A percentile compares a stretch with the other conserved stretches of the same genome.
Conservation (phyloP, 2,797 vertebrate genomes). For the Acrossocheilus fasciatus region DNA sequence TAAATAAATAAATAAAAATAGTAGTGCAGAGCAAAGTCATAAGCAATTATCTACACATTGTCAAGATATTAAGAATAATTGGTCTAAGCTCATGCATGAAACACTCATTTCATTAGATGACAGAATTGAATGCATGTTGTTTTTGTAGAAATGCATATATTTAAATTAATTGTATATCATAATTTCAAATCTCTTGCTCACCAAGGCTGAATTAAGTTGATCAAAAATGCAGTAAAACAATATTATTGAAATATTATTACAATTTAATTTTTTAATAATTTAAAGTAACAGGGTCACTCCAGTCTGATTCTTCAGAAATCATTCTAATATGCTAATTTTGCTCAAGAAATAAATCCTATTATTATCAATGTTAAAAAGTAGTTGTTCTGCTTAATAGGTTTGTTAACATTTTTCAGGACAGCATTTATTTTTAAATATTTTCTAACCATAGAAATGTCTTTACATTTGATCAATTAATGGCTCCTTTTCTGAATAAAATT, state of each 20-base stretch:
- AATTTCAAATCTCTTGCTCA: not conserved
- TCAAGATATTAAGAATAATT: not conserved
- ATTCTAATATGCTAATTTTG: not conserved
- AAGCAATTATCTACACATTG: not conserved
- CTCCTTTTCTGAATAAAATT: not conserved
- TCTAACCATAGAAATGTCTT: not conserved
- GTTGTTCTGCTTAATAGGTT: not conserved
- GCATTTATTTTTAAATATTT: not conserved
- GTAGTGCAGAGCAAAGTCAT: not conserved
- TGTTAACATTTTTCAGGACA: not conserved
- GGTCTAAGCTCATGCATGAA: not conserved
- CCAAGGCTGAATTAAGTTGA: not conserved
- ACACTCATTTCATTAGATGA: not conserved
- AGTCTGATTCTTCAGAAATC: not conserved
- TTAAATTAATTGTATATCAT: not conserved
- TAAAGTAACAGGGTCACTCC: not conserved
- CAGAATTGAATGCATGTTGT: not conserved
- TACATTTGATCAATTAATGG: not conserved
- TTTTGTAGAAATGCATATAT: not conserved
- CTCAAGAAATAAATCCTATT: not conserved
- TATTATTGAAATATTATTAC: not conserved
- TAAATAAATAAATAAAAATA: not conserved
- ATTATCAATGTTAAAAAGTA: not conserved
- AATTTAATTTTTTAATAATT: not conserved
- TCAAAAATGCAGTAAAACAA: not conserved